phyloP scores from a whole-genome alignment of 2,113 vertebrate species.

The Tychaedon coryphoeus region DNA sequence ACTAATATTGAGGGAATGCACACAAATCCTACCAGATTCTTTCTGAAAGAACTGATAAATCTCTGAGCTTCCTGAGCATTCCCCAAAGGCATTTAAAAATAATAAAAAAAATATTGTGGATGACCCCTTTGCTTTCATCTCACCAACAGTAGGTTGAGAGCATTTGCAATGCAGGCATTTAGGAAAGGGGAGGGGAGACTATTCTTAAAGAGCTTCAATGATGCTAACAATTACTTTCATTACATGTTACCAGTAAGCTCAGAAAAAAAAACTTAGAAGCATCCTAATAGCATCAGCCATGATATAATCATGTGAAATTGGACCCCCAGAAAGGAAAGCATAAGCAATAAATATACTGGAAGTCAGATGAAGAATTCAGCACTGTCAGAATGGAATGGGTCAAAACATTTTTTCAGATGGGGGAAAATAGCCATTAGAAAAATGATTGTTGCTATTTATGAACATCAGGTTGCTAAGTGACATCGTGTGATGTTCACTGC shows the following conservation, averaged over 20 bases:
- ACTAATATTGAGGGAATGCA: neutral
- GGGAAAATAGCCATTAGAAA: constrained; percentile 52
- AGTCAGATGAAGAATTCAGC: constrained; percentile 25
- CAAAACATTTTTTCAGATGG: constrained; percentile 57
- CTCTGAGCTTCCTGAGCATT: neutral
- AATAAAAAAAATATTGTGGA: neutral
- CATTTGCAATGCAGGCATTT: neutral
- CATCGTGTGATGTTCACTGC: constrained; percentile 44
- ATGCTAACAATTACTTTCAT: neutral
- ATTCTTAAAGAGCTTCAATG: neutral
- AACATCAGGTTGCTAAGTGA: constrained; percentile 77
- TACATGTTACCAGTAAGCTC: constrained; percentile 7
- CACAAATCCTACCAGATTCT: neutral
- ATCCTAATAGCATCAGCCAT: constrained; percentile 16
- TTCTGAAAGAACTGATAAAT: neutral
- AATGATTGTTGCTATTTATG: constrained; percentile 73
- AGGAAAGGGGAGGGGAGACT: neutral
- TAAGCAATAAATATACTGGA: constrained; percentile 32
- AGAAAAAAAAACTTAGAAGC: constrained; percentile 40
- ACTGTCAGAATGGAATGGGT: neutral
- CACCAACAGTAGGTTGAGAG: neutral
- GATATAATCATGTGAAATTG: neutral
- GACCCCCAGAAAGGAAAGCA: neutral
- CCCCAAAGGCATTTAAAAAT: neutral
- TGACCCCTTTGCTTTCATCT: constrained; percentile 1